Percentiles rank a stretch among this genome's conserved stretches.
These are phyloP conservation scores for Scartelaos histophorus DNA, from an alignment of 2,113 vertebrate genomes.

Conservation along the genomic window DNA sequence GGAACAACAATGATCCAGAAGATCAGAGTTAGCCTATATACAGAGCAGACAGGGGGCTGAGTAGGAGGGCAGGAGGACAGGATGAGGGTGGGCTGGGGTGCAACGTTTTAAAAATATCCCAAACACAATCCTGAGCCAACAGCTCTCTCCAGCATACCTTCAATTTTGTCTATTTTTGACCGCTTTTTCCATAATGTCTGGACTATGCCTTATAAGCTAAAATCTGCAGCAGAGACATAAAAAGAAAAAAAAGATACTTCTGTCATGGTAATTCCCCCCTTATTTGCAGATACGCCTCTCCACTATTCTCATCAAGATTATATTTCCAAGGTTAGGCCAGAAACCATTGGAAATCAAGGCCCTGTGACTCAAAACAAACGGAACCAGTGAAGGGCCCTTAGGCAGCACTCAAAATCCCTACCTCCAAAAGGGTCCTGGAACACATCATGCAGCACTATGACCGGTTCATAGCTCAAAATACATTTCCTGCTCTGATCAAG, in stretches of 20 bases:
- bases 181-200: slow-evolving; percentile 73
- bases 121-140: slow-evolving; percentile 49
- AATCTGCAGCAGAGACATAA: slow-evolving; percentile 46
- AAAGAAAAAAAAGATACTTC: slow-evolving; percentile 37
- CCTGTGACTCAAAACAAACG: slow-evolving; percentile 14
- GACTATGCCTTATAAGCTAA: slow-evolving; percentile 76
- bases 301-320: slow-evolving; percentile 31
- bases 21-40: slow-evolving; percentile 28
- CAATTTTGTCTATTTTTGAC: slow-evolving; percentile 68
- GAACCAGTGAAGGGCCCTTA: slow-evolving; percentile 11
- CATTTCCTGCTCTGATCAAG: slow-evolving; percentile 13
- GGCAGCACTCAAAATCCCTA: slow-evolving; percentile 15
- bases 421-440: slow-evolving; percentile 8
- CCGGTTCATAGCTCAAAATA: slow-evolving; percentile 18
- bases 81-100: slow-evolving; percentile 53
- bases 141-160: slow-evolving; percentile 58
- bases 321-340: slow-evolving; percentile 17
- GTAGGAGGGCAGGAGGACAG: slow-evolving; percentile 45
- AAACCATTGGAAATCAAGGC: slow-evolving; percentile 9
- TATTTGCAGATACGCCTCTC: slow-evolving; percentile 32
- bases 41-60: slow-evolving; percentile 32
- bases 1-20: slow-evolving; percentile 53
- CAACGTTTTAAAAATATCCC: slow-evolving; percentile 73
- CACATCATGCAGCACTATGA: slow-evolving; percentile 25
- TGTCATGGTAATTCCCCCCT: slow-evolving; percentile 35